Evolutionary conservation across 2,797 vertebrate species (phyloP).

Genomic region (Microhierax caerulescens): DNA sequence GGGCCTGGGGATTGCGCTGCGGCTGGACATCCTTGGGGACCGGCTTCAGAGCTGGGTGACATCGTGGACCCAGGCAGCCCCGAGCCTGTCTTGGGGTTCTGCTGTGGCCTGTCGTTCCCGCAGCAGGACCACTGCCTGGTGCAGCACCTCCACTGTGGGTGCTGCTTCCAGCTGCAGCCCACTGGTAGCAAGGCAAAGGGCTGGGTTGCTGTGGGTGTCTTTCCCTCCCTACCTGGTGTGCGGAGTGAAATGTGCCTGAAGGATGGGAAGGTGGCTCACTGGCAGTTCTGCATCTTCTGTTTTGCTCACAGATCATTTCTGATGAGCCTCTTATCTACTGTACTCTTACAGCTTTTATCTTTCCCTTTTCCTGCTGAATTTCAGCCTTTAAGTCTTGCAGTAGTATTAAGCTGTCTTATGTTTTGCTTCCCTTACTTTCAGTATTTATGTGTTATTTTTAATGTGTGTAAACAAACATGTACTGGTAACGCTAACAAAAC

Average conservation of each 20-base stretch:
- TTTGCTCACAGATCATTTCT: not conserved
- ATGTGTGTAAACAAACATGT: not conserved
- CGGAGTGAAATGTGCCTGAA: fast-evolving
- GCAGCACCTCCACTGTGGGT: no score
- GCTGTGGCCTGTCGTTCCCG: not conserved
- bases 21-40: not conserved
- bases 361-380: not conserved
- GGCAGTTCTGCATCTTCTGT: not conserved
- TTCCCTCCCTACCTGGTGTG: not conserved
- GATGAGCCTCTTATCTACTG: not conserved
- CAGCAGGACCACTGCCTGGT: no score
- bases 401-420: not conserved
- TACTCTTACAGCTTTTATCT: not conserved
- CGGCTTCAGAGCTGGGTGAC: not conserved
- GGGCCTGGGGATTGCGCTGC: not conserved
- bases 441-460: not conserved
- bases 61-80: no score
- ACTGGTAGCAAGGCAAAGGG: not conserved
- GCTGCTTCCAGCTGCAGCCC: not conserved
- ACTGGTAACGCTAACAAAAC: not conserved
- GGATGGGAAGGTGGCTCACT: not conserved
- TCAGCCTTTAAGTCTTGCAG: not conserved
- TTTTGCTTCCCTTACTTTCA: not conserved
- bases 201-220: no score
- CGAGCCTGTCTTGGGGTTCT: not conserved